A percentile compares a stretch with the other conserved stretches of the same genome.
Conservation (phyloP, 1,140 invertebrate genomes). For the Drosophila watanabei region DNA sequence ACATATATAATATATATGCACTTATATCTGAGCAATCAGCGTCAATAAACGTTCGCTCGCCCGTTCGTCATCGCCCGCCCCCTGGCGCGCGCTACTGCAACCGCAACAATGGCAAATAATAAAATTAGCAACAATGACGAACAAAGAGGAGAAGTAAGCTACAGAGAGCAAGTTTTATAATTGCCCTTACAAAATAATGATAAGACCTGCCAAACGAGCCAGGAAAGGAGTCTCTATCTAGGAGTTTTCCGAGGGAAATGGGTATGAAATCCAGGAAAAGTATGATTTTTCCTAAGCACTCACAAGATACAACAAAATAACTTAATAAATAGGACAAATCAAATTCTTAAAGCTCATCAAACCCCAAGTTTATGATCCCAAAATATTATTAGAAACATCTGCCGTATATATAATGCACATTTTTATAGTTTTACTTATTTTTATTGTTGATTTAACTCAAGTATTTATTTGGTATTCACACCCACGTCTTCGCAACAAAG, state of each 20-base stretch:
- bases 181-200: constrained; percentile 40
- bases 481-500: constrained; percentile 14
- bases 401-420: neutral
- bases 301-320: neutral
- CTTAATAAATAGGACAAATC: neutral
- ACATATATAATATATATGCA: constrained; percentile 24
- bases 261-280: neutral
- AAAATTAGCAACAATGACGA: constrained; percentile 55
- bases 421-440: neutral
- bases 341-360: neutral
- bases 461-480: neutral
- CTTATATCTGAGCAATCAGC: constrained; percentile 50
- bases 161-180: constrained; percentile 27
- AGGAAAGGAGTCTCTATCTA: neutral
- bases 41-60: constrained; percentile 29
- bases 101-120: constrained; percentile 38
- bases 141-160: constrained; percentile 31
- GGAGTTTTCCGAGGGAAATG: neutral
- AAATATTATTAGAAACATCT: neutral
- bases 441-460: neutral
- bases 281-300: too few species aligned
- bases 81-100: constrained; percentile 5
- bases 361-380: neutral
- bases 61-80: constrained; percentile 21
- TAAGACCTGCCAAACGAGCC: neutral